These are phyloP conservation scores for Coccyzus lansbergi DNA, from an alignment of 2,797 vertebrate species.

Conservation along the genomic window DNA sequence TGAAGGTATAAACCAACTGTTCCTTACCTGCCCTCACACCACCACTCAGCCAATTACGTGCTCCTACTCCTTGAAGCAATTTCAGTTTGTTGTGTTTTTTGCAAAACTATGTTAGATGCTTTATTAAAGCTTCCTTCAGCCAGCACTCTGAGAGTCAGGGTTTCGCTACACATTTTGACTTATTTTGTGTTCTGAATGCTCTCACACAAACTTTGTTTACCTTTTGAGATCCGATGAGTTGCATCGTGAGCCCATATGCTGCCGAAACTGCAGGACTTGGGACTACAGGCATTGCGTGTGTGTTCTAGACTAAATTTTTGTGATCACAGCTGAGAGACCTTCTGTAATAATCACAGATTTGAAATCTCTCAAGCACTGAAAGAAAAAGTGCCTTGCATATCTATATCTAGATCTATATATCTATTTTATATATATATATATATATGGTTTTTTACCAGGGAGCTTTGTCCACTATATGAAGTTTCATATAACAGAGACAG, in stretches of 20 bases:
- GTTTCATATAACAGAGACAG: background rate
- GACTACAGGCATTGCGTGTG: background rate
- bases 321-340: background rate
- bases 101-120: background rate
- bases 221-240: background rate
- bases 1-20: background rate
- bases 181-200: background rate
- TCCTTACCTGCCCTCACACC: background rate
- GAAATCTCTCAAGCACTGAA: background rate
- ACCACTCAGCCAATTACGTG: accelerated
- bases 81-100: background rate
- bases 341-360: background rate
- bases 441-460: no score
- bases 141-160: accelerated
- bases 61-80: background rate
- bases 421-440: no score
- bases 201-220: accelerated
- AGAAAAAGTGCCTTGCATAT: background rate
- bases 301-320: background rate
- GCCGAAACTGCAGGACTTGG: background rate
- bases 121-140: background rate
- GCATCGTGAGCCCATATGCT: background rate
- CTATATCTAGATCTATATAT: no score
- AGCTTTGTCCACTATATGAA: background rate
- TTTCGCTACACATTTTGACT: background rate